Percentiles rank a stretch among this genome's conserved stretches.
Conservation (phyloP, 2,113 vertebrate genomes). For the Gallinago paraguaiae region DNA sequence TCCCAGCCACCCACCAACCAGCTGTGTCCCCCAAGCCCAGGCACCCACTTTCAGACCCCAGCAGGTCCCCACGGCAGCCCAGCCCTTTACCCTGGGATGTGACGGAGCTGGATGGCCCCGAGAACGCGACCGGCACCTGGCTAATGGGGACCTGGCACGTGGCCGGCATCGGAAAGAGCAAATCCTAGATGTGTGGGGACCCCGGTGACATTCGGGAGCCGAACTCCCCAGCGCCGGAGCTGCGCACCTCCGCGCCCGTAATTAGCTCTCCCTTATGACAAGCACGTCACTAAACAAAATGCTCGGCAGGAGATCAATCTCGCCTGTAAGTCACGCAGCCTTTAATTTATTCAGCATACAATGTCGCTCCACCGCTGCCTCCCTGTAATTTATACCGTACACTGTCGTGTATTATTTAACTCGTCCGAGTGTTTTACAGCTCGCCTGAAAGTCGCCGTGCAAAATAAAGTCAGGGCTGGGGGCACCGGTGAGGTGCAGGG, state of each 20-base stretch:
- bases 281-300: slow-evolving; percentile 61
- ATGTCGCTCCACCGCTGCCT: slow-evolving; percentile 45
- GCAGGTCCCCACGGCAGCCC: background rate
- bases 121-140: background rate
- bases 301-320: slow-evolving; percentile 54
- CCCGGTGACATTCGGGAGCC: rapidly evolving
- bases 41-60: background rate
- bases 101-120: background rate
- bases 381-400: slow-evolving; percentile 65
- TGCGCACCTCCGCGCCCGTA: rapidly evolving
- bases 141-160: rapidly evolving
- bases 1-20: too few species aligned
- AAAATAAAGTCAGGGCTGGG: slow-evolving; percentile 15
- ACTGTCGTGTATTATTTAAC: slow-evolving; percentile 64
- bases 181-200: background rate
- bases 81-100: background rate
- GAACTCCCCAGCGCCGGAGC: background rate
- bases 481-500: background rate
- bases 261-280: slow-evolving; percentile 56
- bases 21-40: rapidly evolving
- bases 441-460: slow-evolving; percentile 26
- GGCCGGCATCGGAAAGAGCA: background rate
- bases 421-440: slow-evolving; percentile 50
- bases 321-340: slow-evolving; percentile 59
- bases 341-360: slow-evolving; percentile 68